These are phyloP conservation scores for Myopa testacea DNA, from an alignment of 2,888 invertebrate genomes.

Conservation along the genomic window DNA sequence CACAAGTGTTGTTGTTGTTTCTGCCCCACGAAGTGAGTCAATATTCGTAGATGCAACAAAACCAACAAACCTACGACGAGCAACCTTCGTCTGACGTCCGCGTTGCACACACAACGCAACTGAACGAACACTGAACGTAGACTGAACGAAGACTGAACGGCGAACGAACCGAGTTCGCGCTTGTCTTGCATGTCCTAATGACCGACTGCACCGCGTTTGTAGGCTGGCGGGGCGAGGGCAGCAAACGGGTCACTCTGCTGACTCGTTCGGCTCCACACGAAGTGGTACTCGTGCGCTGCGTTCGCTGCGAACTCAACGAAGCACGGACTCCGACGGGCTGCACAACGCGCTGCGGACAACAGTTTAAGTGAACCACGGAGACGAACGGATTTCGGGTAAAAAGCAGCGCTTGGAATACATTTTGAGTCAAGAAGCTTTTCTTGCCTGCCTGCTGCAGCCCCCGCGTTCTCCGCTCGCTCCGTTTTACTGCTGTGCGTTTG, in stretches of 20 bases:
- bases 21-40: conserved; percentile 29
- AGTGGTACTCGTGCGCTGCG: conserved; percentile 3
- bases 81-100: conserved; percentile 20
- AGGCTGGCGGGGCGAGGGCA: background rate
- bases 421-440: conserved; percentile 15
- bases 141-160: conserved; percentile 14
- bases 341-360: conserved; percentile 64
- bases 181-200: conserved; percentile 56
- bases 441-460: conserved; percentile 24
- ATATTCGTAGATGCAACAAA: conserved; percentile 13
- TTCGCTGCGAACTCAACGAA: conserved; percentile 58
- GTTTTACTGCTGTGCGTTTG: conserved; percentile 14
- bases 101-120: background rate
- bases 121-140: conserved; percentile 40
- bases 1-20: background rate
- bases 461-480: conserved; percentile 25
- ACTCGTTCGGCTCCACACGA: background rate
- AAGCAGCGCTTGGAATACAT: conserved; percentile 44
- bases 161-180: background rate
- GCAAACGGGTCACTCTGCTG: background rate
- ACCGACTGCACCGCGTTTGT: conserved; percentile 51
- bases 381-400: conserved; percentile 69
- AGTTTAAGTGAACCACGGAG: conserved; percentile 69
- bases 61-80: background rate
- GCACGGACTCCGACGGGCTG: conserved; percentile 59